Evolutionary conservation across 2,888 invertebrate species (phyloP).

Genomic region (Tachina grossa): DNA sequence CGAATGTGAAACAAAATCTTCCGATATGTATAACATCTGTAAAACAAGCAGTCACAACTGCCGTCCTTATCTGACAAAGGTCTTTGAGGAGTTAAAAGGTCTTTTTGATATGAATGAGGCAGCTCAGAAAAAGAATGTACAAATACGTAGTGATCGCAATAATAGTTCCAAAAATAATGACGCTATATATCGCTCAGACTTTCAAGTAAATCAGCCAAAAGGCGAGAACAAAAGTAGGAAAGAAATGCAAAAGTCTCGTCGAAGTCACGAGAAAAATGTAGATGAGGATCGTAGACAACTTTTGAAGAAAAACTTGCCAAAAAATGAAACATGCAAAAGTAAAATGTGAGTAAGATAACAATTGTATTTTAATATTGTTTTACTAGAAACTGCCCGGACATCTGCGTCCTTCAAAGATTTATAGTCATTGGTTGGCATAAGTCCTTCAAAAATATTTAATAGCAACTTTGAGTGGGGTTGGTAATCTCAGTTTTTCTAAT

Average conservation of each 20-base stretch:
- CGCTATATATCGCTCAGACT: no score
- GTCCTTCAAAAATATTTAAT: no score
- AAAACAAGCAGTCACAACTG: slow-evolving; percentile 74
- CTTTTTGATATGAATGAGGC: slow-evolving; percentile 77
- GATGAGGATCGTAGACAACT: slow-evolving; percentile 34
- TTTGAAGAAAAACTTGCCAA: slow-evolving; percentile 27
- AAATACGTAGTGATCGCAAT: slow-evolving; percentile 52
- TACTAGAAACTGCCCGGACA: neutral
- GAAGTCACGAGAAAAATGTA: neutral
- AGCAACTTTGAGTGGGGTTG: no score
- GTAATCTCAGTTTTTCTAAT: no score
- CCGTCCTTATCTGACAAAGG: slow-evolving; percentile 78
- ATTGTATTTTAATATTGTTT: neutral
- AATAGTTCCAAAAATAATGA: neutral
- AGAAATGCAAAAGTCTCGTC: neutral
- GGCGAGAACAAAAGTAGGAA: neutral
- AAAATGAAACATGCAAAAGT: slow-evolving; percentile 19
- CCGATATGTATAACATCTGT: slow-evolving; percentile 74
- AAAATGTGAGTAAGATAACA: slow-evolving; percentile 39
- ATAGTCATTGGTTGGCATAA: no score
- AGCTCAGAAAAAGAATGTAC: slow-evolving; percentile 58
- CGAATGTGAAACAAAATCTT: slow-evolving; percentile 65
- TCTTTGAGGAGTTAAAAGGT: slow-evolving; percentile 79
- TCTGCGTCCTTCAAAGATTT: neutral
- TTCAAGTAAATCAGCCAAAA: neutral